Base-by-base conservation (phyloP, 2,113 vertebrate genomes). In the Syngnathus floridae region DNA sequence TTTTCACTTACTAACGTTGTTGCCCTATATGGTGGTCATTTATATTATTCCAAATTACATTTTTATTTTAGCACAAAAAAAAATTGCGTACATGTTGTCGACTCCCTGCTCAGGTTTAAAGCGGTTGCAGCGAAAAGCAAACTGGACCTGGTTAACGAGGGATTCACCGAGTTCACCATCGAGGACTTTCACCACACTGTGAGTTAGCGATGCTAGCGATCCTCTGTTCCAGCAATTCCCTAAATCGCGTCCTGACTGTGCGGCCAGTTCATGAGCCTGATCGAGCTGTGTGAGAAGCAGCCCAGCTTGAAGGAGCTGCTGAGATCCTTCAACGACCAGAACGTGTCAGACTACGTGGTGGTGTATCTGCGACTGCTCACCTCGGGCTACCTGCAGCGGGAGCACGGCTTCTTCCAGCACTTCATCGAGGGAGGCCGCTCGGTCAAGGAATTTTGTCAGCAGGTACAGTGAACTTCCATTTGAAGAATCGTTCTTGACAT, bases 101-200 rank as follows among this genome's bases (percentile, higher is more conserved):
- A 11, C 43, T 66, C 51, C 67, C 4, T 36, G 43, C 60, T 1
- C 72, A 96, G 95, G 90, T 96, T 97, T 83, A 96, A 97, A 90
- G 93, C 92, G 5, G 91, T 96, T 38, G 92, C 94, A 52, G 81
- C 92, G 55, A 93, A 93, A 85, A 97, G 95, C 90, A 97, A 97
- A 89, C 91, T 93, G 72, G 94, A 95, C 65, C 85, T 97, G 80
- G 94, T 96, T 52, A 93, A 91, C 2, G 93, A 94, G 78, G 95
- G 94, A 56, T 97, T 96, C 79, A 96, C 94, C 0, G 94, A 96
- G 75, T 96, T 96, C 81, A 97, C 95, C 75, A 96, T 96, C 4
- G 95, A 96, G 88, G 94, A 97, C 77, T 96, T 96, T 87, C 94
- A 96, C 79, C 96, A 96, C 64, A 94, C 93, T 49, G 94, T 95